phyloP scores from a whole-genome alignment of 2,797 vertebrate species.

The Chloroceryle amazona region DNA sequence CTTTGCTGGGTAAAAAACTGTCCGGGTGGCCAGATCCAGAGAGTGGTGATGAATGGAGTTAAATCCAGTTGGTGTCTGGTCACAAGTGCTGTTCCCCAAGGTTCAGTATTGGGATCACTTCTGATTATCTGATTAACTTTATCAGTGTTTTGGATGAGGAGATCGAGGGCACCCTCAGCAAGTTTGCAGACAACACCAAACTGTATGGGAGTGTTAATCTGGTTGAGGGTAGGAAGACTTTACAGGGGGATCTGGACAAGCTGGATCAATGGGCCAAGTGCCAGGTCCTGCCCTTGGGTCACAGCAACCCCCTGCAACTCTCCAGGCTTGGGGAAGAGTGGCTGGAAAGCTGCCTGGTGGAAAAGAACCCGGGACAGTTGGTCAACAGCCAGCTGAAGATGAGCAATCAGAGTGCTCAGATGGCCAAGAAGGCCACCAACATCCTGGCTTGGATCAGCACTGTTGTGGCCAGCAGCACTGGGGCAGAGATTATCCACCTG shows the following conservation, averaged over 20 bases:
- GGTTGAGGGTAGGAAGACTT: background rate
- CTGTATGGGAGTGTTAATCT: background rate
- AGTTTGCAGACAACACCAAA: background rate
- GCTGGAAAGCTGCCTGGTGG: background rate
- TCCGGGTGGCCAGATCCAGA: too few relatives aligned
- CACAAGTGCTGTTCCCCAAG: background rate
- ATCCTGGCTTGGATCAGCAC: too few relatives aligned
- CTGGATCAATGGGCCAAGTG: background rate
- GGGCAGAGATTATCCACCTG: background rate
- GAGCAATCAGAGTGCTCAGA: background rate
- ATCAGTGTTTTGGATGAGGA: background rate
- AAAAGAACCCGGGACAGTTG: background rate
- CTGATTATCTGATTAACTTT: background rate
- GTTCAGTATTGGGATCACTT: background rate
- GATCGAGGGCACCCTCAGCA: background rate
- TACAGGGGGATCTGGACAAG: background rate
- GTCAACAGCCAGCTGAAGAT: background rate
- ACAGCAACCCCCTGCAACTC: background rate
- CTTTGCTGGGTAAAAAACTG: background rate
- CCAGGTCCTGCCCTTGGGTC: background rate
- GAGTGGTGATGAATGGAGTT: too few relatives aligned
- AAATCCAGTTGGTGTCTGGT: too few relatives aligned
- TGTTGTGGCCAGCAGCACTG: too few relatives aligned
- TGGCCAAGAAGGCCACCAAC: background rate
- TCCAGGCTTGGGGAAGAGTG: background rate